A percentile compares a stretch with the other conserved stretches of the same genome.
Evolutionary conservation across 1,140 invertebrate genomes (phyloP).

Genomic region (Armadillidium nasatum): DNA sequence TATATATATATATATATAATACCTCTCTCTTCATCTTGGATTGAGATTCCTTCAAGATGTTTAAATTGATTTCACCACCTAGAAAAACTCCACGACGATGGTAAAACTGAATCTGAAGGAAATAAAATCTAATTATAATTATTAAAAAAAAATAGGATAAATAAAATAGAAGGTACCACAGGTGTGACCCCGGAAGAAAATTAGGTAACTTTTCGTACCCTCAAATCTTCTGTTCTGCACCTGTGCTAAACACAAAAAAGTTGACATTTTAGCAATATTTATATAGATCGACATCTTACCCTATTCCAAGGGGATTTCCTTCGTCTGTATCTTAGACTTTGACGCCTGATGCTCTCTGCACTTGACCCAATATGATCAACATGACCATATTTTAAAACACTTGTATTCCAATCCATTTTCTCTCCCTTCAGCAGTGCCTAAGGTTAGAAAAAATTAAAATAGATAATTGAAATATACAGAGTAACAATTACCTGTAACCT

Average conservation of each 20-base stretch:
- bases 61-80: slow-evolving; percentile 33
- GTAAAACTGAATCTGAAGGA: slow-evolving; percentile 42
- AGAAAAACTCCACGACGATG: slow-evolving; percentile 39
- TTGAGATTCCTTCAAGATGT: slow-evolving; percentile 24
- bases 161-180: not conserved
- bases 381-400: slow-evolving; percentile 64
- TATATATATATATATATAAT: too few species aligned
- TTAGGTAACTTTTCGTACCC: not conserved
- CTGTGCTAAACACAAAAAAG: not conserved
- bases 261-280: not conserved
- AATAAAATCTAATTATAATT: not conserved
- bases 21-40: slow-evolving; percentile 8
- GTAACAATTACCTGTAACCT: slow-evolving; percentile 3
- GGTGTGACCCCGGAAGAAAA: not conserved
- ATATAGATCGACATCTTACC: not conserved
- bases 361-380: slow-evolving; percentile 70
- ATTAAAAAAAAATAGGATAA: too few species aligned
- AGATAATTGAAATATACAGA: not conserved
- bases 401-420: slow-evolving; percentile 77
- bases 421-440: slow-evolving; percentile 30
- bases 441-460: too few species aligned
- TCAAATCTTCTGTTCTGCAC: slow-evolving; percentile 19
- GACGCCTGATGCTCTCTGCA: slow-evolving; percentile 55
- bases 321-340: slow-evolving; percentile 43
- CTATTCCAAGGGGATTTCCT: slow-evolving; percentile 24